phyloP scores from a whole-genome alignment of 2,113 vertebrate genomes.

The Axis porcinus region DNA sequence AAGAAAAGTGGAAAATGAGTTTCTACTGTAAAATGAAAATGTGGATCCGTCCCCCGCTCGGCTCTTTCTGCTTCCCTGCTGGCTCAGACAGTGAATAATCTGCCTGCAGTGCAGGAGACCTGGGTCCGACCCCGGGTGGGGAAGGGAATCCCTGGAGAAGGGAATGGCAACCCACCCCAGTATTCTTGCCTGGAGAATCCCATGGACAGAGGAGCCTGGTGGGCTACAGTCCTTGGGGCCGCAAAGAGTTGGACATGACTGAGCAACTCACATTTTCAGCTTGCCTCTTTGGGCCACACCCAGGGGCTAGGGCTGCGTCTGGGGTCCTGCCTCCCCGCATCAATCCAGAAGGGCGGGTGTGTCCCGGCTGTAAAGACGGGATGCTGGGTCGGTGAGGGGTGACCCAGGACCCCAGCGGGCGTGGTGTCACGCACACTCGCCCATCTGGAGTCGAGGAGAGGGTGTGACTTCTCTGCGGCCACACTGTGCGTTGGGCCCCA shows the following conservation, averaged over 20 bases:
- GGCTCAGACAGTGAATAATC: neutral
- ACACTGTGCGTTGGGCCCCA: rapidly evolving
- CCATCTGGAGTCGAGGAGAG: rapidly evolving
- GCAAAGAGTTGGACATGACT: rapidly evolving
- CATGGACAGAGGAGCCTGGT: neutral
- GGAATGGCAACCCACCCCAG: neutral
- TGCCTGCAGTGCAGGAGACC: neutral
- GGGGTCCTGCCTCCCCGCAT: rapidly evolving
- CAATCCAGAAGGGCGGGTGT: rapidly evolving
- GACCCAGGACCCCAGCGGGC: rapidly evolving
- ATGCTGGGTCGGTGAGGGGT: rapidly evolving
- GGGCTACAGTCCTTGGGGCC: neutral
- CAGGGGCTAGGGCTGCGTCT: neutral
- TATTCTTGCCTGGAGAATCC: neutral
- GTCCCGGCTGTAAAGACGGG: rapidly evolving
- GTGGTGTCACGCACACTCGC: rapidly evolving
- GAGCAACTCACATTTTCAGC: neutral
- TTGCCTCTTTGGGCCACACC: neutral
- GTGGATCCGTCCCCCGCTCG: rapidly evolving
- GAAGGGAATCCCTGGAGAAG: neutral
- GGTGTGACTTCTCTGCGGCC: rapidly evolving
- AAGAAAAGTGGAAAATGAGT: neutral
- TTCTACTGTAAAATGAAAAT: neutral
- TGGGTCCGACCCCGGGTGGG: neutral
- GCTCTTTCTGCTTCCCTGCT: neutral